These are phyloP conservation scores for Melipona quadrifasciata DNA, from an alignment of 1,140 invertebrate genomes.

Conservation along the genomic window DNA sequence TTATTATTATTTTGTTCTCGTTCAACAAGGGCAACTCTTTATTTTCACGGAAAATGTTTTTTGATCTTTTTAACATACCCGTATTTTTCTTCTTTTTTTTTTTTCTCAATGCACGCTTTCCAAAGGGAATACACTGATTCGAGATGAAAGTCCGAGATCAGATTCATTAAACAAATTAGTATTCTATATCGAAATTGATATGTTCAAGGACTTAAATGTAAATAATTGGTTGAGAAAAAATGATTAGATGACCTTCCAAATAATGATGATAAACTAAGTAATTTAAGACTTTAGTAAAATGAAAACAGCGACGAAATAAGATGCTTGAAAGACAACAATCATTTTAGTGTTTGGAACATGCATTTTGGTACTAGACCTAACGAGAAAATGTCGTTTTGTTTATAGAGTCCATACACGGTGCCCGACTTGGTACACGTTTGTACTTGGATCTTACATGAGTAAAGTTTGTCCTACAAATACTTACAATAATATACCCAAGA, in stretches of 20 bases:
- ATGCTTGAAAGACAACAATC: constrained; percentile 40
- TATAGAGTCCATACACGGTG: constrained; percentile 17
- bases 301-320: constrained; percentile 32
- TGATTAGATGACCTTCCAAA: constrained; percentile 47
- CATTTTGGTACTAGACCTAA: constrained; percentile 53
- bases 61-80: constrained; percentile 43
- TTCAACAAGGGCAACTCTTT: constrained; percentile 38
- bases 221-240: constrained; percentile 39
- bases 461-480: constrained; percentile 15
- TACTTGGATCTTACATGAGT: neutral
- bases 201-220: constrained; percentile 60
- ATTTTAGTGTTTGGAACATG: constrained; percentile 44
- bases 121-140: constrained; percentile 20
- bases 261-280: constrained; percentile 47
- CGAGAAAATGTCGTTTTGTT: constrained; percentile 27
- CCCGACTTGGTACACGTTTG: constrained; percentile 40
- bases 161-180: constrained; percentile 68
- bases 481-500: neutral
- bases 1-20: constrained; percentile 1
- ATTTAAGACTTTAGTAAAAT: constrained; percentile 24
- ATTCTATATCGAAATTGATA: constrained; percentile 80
- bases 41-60: constrained; percentile 48
- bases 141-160: constrained; percentile 16
- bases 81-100: neutral
- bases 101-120: constrained; percentile 18